phyloP scores from a whole-genome alignment of 1,140 invertebrate species.

The Panagrolaimus sp. region DNA sequence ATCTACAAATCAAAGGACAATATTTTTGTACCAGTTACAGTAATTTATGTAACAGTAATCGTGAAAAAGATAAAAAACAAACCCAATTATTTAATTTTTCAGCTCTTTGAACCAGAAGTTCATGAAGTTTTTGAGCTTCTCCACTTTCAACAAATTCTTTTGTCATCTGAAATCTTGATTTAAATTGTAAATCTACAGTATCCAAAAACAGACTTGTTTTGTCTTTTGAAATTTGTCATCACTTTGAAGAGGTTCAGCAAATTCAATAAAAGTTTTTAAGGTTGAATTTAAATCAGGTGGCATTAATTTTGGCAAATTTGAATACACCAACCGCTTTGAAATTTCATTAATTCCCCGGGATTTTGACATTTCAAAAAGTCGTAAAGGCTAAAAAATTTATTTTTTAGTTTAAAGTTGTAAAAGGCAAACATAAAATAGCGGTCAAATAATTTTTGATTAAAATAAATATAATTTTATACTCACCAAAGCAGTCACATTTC shows the following conservation, averaged over 20 bases:
- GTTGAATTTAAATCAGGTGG: slow-evolving; percentile 1
- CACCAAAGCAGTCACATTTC: too few species aligned
- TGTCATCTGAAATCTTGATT: slow-evolving; percentile 26
- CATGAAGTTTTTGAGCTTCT: slow-evolving; percentile 44
- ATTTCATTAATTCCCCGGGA: too few species aligned
- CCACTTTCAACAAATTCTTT: slow-evolving; percentile 39
- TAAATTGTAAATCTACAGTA: neutral
- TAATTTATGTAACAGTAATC: neutral
- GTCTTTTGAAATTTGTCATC: slow-evolving; percentile 36
- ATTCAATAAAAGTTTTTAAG: slow-evolving; percentile 19
- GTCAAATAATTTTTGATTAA: too few species aligned
- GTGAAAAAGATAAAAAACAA: slow-evolving; percentile 15
- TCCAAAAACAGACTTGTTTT: neutral
- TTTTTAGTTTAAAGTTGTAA: too few species aligned
- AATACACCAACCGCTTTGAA: neutral
- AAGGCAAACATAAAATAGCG: too few species aligned
- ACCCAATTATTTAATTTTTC: slow-evolving; percentile 55
- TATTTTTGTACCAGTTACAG: neutral
- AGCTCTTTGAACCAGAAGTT: slow-evolving; percentile 38
- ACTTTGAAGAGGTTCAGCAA: slow-evolving; percentile 38
- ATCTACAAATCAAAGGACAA: neutral
- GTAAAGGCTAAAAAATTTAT: too few species aligned
- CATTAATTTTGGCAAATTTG: neutral
- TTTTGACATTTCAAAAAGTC: too few species aligned
- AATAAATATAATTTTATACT: too few species aligned